Percentiles rank a stretch among this genome's conserved stretches.
These are phyloP conservation scores for Monodelphis domestica DNA, from an alignment of 2,797 vertebrate genomes.

Conservation along the genomic window DNA sequence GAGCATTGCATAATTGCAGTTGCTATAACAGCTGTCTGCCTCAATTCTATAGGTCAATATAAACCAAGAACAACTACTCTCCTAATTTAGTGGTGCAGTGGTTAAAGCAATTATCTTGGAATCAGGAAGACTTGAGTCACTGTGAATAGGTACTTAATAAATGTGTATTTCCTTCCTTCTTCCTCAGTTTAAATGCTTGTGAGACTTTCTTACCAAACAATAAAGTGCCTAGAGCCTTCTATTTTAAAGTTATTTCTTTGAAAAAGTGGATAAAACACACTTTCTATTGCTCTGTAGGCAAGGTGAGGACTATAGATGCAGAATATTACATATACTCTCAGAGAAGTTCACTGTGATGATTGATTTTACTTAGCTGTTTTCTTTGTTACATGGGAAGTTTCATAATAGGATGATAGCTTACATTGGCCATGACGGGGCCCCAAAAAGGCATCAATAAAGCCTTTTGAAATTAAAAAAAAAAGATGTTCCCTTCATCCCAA, in stretches of 20 bases:
- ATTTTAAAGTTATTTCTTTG: neutral
- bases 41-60: neutral
- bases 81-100: neutral
- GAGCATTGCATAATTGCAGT: neutral
- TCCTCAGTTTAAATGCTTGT: neutral
- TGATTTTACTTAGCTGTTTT: neutral
- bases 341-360: neutral
- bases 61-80: neutral
- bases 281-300: neutral
- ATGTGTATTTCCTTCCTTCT: neutral
- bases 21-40: neutral
- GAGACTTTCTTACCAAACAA: neutral
- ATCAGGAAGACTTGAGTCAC: neutral
- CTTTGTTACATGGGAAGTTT: neutral
- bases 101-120: neutral
- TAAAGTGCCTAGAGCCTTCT: neutral
- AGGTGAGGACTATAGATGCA: neutral
- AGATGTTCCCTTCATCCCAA: neutral
- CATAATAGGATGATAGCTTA: neutral
- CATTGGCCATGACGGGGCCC: neutral
- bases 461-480: neutral
- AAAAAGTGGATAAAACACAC: neutral
- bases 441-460: neutral
- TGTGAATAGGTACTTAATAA: neutral
- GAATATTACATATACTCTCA: neutral